phyloP scores from a whole-genome alignment of 2,888 invertebrate species.

The Monochamus alternatus region DNA sequence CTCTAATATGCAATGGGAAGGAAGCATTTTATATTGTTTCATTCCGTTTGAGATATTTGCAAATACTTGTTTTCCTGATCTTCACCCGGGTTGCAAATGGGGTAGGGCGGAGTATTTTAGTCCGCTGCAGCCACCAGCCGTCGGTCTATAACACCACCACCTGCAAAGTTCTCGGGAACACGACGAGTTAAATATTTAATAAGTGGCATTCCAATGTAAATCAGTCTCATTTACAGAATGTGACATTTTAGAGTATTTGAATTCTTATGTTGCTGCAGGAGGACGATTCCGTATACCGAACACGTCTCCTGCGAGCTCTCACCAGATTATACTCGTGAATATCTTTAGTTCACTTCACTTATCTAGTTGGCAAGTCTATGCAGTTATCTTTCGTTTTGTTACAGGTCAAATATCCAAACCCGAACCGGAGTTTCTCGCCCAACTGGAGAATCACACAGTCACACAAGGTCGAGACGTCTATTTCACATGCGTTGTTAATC shows the following conservation, averaged over 20 bases:
- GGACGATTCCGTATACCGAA: conserved; percentile 65
- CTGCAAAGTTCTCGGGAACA: conserved; percentile 29
- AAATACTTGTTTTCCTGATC: no score
- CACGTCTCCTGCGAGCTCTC: conserved; percentile 68
- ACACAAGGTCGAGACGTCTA: conserved; percentile 90
- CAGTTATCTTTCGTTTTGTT: conserved; percentile 64
- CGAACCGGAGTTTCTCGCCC: conserved; percentile 87
- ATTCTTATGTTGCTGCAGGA: conserved; percentile 65
- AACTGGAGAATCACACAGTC: conserved; percentile 89
- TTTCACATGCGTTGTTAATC: conserved; percentile 93
- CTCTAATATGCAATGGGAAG: no score
- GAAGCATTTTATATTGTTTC: no score
- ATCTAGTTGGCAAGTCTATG: conserved; percentile 66
- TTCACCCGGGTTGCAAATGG: not conserved
- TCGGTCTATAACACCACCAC: conserved; percentile 31
- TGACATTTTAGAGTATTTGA: conserved; percentile 67
- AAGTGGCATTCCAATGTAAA: conserved; percentile 69
- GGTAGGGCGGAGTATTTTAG: conserved; percentile 2
- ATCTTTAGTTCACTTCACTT: conserved; percentile 70
- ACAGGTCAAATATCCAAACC: conserved; percentile 78
- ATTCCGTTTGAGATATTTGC: no score
- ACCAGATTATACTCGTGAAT: conserved; percentile 69
- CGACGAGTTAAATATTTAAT: conserved; percentile 67
- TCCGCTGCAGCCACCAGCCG: conserved; percentile 26
- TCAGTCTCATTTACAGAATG: conserved; percentile 65